Percentiles rank a stretch among this genome's conserved stretches.
phyloP scores from a whole-genome alignment of 2,797 vertebrate genomes.

The Rhabdophis nuchalis region DNA sequence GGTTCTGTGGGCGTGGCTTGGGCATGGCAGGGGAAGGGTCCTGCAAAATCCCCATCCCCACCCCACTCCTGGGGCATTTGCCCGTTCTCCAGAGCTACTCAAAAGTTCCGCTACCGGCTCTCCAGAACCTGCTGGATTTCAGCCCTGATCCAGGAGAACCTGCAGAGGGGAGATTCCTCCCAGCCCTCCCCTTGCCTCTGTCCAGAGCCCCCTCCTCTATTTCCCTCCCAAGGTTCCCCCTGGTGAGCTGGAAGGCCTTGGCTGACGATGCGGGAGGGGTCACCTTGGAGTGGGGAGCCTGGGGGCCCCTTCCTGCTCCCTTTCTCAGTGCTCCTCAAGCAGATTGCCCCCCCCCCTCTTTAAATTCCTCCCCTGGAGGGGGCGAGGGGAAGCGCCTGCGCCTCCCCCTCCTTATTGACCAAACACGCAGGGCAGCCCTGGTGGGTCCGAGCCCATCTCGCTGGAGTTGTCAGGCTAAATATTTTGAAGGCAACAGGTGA shows the following conservation, averaged over 20 bases:
- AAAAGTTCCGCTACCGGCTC: too few species aligned
- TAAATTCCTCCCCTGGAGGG: neutral
- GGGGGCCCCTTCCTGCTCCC: neutral
- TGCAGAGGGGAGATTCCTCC: neutral
- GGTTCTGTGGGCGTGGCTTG: too few species aligned
- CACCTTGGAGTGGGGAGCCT: neutral
- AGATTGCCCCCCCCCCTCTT: neutral
- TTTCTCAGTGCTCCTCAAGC: neutral
- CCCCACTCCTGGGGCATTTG: too few species aligned
- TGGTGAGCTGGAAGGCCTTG: neutral
- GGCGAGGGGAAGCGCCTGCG: neutral
- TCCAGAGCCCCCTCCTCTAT: neutral
- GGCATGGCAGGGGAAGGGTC: too few species aligned
- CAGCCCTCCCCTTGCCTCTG: neutral
- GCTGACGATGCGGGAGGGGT: neutral
- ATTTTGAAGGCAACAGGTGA: slow-evolving; percentile 61
- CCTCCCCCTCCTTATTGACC: slow-evolving; percentile 61
- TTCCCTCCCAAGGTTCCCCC: neutral
- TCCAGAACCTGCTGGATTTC: too few species aligned
- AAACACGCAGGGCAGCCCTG: slow-evolving; percentile 54
- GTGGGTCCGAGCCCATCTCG: neutral
- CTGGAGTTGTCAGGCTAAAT: slow-evolving; percentile 74
- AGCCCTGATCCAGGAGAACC: neutral
- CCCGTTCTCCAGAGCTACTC: too few species aligned
- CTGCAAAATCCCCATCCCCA: too few species aligned